These are phyloP conservation scores for Eupithecia vulgata DNA, from an alignment of 2,888 invertebrate genomes.

Conservation along the genomic window DNA sequence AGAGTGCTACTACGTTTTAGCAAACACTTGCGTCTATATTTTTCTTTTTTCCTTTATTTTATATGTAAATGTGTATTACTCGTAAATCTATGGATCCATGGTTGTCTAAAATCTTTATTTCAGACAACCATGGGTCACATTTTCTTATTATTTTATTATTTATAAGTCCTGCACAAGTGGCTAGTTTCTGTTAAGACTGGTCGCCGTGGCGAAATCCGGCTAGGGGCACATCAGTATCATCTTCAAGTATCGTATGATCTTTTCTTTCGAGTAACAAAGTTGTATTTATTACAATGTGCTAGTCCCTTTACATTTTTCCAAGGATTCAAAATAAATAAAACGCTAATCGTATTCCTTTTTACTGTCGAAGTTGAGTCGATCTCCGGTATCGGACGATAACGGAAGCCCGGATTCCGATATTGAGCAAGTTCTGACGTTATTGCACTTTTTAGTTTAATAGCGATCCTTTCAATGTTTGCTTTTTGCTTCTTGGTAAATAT, in stretches of 20 bases:
- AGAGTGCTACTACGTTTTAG: no score
- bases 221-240: neutral
- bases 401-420: conserved; percentile 25
- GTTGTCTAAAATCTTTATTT: no score
- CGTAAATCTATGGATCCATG: no score
- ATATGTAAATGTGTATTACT: no score
- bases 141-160: no score
- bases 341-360: conserved; percentile 61
- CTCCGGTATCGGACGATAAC: conserved; percentile 49
- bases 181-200: no score
- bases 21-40: no score
- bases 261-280: neutral
- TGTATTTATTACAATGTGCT: neutral
- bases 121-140: no score
- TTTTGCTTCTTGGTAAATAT: conserved; percentile 5
- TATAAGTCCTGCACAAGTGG: no score
- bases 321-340: conserved; percentile 61
- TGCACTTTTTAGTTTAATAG: conserved; percentile 20
- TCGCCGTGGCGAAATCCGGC: neutral
- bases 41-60: no score
- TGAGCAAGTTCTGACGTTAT: conserved; percentile 29
- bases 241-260: neutral
- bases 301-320: conserved; percentile 15
- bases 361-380: conserved; percentile 59
- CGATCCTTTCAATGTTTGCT: conserved; percentile 1